Base-by-base conservation (phyloP, 2,888 invertebrate genomes). In the Calliphora vomitoria region DNA sequence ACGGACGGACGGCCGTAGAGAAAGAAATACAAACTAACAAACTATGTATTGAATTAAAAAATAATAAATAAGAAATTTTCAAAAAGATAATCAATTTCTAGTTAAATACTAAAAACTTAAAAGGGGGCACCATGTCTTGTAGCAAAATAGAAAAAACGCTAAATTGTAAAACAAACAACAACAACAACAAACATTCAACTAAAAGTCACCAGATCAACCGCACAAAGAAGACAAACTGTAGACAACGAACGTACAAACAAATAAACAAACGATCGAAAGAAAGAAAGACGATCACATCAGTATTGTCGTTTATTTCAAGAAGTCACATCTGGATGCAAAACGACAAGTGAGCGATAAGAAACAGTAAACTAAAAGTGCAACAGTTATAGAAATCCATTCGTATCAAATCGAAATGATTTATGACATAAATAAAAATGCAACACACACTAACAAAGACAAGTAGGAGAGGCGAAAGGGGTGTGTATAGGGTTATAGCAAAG, bases 321-420 rank as follows among this genome's bases (percentile, higher is more conserved):
- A 78, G 78, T 60, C 87, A 85, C 87, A 87, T 87, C 87, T 87
- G 87, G 82, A 47, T 78, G 85, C 60, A 66, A 83, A 81, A 81
- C 76, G 81, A 68, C 81, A 84, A 84, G 80, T 83, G 87, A 76
- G 20, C 68, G 81, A 84, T 83, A 83, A 83, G 86, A 50, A 58
- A 50, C 25, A 53, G 25, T 25, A 44, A 6, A 47, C 38, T 64
- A n/a, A 81, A 50, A 35, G 1, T 75, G 47, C 69, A 69, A n/a
- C 69, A 41, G 47, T 69, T 76, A 69, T 58, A 69, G 60, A 64
- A 55, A 83, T 60, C 10, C 69, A 78, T 76, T 83, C 58, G 47
- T 75, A 50, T 69, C 71, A 83, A 78, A 72, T 71, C 38, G 53
- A n/a, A 71, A 78, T 78, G 78, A 78, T 78, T 83, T 83, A 78